Percentiles rank a stretch among this genome's conserved stretches.
These are phyloP conservation scores for Asobara japonica DNA, from an alignment of 1,140 invertebrate genomes.

Conservation along the genomic window DNA sequence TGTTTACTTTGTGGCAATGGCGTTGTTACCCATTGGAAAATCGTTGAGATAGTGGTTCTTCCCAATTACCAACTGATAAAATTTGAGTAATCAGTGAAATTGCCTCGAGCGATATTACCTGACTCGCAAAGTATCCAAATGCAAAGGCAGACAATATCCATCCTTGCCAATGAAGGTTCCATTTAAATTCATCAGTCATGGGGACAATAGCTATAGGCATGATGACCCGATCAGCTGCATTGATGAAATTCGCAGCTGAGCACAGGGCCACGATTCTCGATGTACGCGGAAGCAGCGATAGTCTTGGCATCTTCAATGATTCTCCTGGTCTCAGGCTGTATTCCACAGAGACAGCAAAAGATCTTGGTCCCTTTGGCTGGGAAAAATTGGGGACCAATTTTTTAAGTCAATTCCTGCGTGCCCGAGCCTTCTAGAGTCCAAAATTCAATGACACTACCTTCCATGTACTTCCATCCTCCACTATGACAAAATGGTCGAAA, in stretches of 20 bases:
- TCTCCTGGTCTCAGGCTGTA: neutral
- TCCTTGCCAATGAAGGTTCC: conserved; percentile 79
- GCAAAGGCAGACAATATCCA: conserved; percentile 84
- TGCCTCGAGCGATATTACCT: too few relatives aligned
- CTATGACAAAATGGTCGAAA: too few relatives aligned
- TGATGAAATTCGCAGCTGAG: conserved; percentile 82
- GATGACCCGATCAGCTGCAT: conserved; percentile 81
- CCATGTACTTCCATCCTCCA: too few relatives aligned
- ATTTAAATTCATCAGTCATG: conserved; percentile 80
- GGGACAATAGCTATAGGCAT: conserved; percentile 85
- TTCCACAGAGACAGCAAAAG: too few relatives aligned
- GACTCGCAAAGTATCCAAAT: conserved; percentile 83
- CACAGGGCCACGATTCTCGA: conserved; percentile 76
- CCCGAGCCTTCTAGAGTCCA: too few relatives aligned
- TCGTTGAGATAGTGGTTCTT: too few relatives aligned
- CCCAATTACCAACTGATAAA: too few relatives aligned
- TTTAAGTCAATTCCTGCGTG: too few relatives aligned
- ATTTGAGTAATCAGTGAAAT: too few relatives aligned
- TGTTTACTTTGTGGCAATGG: too few relatives aligned
- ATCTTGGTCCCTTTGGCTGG: neutral
- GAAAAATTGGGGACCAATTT: too few relatives aligned
- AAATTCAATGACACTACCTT: too few relatives aligned
- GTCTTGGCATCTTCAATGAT: conserved; percentile 58
- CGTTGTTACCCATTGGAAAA: neutral
- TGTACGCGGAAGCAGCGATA: conserved; percentile 67